phyloP scores from a whole-genome alignment of 2,888 invertebrate genomes.

The Mylabris sibirica region DNA sequence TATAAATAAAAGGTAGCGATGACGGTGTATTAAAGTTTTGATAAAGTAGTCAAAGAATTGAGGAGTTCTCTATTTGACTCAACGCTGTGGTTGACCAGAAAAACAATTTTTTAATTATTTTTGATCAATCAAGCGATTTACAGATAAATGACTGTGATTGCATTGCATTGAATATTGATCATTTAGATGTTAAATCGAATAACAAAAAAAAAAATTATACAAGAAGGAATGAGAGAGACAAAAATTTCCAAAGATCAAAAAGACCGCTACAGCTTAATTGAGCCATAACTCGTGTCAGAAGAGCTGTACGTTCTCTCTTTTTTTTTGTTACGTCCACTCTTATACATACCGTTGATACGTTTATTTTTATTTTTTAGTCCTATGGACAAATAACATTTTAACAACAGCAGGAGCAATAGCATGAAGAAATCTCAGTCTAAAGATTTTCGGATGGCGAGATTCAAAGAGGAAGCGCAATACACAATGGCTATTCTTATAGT shows the following conservation, averaged over 20 bases:
- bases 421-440: neutral
- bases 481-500: neutral
- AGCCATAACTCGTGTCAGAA: conserved; percentile 49
- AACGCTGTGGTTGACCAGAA: neutral
- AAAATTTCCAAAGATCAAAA: neutral
- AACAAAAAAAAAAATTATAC: conserved; percentile 17
- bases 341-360: neutral
- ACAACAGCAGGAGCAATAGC: neutral
- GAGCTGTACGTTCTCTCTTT: neutral
- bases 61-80: neutral
- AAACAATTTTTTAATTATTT: neutral
- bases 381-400: neutral
- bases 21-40: neutral
- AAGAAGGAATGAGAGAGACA: conserved; percentile 37
- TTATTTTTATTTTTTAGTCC: neutral
- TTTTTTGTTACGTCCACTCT: neutral
- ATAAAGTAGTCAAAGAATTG: neutral
- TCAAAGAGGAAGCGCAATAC: neutral
- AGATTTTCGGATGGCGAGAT: neutral
- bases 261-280: conserved; percentile 39
- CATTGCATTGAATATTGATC: conserved; percentile 45
- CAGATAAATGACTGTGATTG: conserved; percentile 37
- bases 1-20: neutral
- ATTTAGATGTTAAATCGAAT: conserved; percentile 29
- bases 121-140: conserved; percentile 5